Percentiles rank a stretch among this genome's conserved stretches.
Evolutionary conservation across 2,113 vertebrate species (phyloP).

Genomic region (Microtus montanus): DNA sequence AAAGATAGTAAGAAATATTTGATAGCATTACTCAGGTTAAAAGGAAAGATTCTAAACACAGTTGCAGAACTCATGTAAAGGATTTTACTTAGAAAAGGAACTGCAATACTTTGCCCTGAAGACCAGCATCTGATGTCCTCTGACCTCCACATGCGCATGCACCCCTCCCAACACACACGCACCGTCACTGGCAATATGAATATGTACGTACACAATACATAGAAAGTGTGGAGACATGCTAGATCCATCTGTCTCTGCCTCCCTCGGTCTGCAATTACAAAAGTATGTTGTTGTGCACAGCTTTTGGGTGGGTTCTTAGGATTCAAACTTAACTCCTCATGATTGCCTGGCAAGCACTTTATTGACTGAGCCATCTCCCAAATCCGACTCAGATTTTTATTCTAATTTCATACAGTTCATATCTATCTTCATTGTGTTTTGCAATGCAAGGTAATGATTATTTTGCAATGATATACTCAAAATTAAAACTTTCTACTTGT

Average conservation of each 20-base stretch:
- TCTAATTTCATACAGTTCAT: not conserved
- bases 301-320: not conserved
- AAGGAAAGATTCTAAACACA: not conserved
- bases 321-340: no score
- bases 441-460: constrained; percentile 22
- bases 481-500: constrained; percentile 52
- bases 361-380: not conserved
- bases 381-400: not conserved
- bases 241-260: no score
- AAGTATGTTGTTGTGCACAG: not conserved
- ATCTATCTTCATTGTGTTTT: not conserved
- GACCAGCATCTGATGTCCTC: not conserved
- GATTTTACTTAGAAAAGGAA: not conserved
- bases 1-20: not conserved
- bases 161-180: not conserved
- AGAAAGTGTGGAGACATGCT: not conserved
- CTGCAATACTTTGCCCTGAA: not conserved
- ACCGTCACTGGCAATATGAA: not conserved
- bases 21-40: not conserved
- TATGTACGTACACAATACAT: not conserved
- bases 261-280: not conserved
- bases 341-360: not conserved
- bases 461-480: constrained; percentile 50
- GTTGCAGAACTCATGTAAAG: not conserved
- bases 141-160: not conserved